Percentiles rank a stretch among this genome's conserved stretches.
Conservation (phyloP, 2,113 vertebrate genomes). For the Antechinus flavipes region DNA sequence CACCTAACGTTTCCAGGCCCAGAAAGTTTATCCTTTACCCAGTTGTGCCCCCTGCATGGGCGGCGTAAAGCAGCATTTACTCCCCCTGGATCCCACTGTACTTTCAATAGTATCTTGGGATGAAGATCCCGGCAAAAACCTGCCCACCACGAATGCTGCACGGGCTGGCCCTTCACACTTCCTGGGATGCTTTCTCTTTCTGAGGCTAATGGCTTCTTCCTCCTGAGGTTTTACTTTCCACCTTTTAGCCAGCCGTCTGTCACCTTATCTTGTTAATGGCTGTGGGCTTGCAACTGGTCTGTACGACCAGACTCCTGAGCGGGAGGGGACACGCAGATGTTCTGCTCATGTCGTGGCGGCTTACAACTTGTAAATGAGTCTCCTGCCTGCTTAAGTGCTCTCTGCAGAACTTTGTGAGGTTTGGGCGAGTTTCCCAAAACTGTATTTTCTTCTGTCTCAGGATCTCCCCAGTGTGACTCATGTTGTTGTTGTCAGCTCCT, state of each 20-base stretch:
- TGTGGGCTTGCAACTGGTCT: conserved; percentile 31
- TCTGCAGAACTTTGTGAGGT: conserved; percentile 38
- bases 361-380: conserved; percentile 65
- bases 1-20: neutral
- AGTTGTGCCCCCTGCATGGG: conserved; percentile 39
- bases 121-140: conserved; percentile 53
- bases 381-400: conserved; percentile 19
- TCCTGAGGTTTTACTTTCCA: conserved; percentile 79
- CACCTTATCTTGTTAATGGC: conserved; percentile 74
- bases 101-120: conserved; percentile 29
- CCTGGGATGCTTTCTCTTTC: conserved; percentile 71
- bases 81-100: conserved; percentile 43
- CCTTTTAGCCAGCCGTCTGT: conserved; percentile 68
- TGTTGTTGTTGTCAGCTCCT: neutral
- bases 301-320: neutral
- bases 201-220: conserved; percentile 77
- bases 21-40: conserved; percentile 41
- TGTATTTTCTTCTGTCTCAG: neutral
- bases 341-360: conserved; percentile 60
- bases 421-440: neutral
- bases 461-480: neutral
- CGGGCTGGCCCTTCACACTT: conserved; percentile 71
- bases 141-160: conserved; percentile 66
- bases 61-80: conserved; percentile 11
- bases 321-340: conserved; percentile 47